Percentiles rank a stretch among this genome's conserved stretches.
These are phyloP conservation scores for Oedothorax gibbosus DNA, from an alignment of 1,140 invertebrate species.

Conservation along the genomic window DNA sequence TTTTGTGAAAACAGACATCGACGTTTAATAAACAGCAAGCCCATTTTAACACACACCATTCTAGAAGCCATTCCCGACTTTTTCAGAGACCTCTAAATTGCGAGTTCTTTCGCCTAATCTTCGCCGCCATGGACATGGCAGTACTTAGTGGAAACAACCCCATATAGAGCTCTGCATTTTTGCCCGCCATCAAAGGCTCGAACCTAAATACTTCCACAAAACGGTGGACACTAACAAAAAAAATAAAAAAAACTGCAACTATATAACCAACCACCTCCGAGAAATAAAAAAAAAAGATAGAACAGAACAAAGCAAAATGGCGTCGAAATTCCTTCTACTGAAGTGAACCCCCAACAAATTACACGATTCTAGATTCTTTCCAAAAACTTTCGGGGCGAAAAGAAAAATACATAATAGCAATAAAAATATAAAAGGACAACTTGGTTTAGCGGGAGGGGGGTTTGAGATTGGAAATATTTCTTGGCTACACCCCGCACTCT, in stretches of 20 bases:
- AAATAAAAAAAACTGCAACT: constrained; percentile 28
- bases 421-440: constrained; percentile 21
- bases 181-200: constrained; percentile 9
- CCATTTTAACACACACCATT: constrained; percentile 17
- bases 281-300: constrained; percentile 4
- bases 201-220: constrained; percentile 45
- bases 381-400: constrained; percentile 26
- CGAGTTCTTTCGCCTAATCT: constrained; percentile 45
- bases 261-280: constrained; percentile 1
- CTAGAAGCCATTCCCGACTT: constrained; percentile 19
- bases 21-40: constrained; percentile 42
- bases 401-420: constrained; percentile 10
- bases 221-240: background rate
- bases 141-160: constrained; percentile 18
- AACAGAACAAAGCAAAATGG: constrained; percentile 28
- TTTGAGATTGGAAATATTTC: constrained; percentile 48
- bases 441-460: constrained; percentile 6
- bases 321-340: constrained; percentile 49
- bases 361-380: constrained; percentile 44
- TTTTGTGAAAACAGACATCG: constrained; percentile 6
- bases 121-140: constrained; percentile 16
- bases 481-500: constrained; percentile 7
- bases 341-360: constrained; percentile 50
- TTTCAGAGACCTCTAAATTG: constrained; percentile 34
- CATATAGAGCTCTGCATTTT: background rate